Conservation (phyloP, 2,113 vertebrate species). For the Gallinago jamesoni region DNA sequence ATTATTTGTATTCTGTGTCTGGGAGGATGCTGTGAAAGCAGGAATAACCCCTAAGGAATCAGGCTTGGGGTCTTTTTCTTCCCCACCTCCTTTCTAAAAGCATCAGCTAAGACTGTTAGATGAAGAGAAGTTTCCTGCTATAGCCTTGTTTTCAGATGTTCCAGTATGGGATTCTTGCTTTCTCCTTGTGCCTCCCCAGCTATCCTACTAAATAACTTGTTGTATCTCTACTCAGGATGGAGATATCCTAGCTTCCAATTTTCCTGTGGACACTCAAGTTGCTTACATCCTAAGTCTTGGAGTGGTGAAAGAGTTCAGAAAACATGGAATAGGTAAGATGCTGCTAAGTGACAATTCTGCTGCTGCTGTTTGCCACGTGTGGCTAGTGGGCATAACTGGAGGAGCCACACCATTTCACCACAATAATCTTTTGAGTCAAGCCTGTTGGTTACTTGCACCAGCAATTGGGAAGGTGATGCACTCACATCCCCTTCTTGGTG, state of each 20-base stretch:
- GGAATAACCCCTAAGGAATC: background rate
- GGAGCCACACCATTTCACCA: background rate
- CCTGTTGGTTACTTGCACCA: background rate
- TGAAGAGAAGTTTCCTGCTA: background rate
- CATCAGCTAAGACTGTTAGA: background rate
- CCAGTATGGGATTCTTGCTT: background rate
- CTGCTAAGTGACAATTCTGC: background rate
- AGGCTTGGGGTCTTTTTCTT: background rate
- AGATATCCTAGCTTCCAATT: conserved; percentile 96
- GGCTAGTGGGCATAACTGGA: background rate
- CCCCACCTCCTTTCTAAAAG: background rate
- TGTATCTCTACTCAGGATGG: conserved; percentile 83
- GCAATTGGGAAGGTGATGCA: background rate
- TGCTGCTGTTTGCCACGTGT: background rate
- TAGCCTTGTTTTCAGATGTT: background rate
- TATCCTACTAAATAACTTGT: conserved; percentile 3
- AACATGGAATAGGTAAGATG: conserved; percentile 94
- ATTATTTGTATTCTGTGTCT: background rate
- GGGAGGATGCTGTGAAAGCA: background rate
- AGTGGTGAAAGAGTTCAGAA: conserved; percentile 97
- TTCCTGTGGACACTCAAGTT: conserved; percentile 96
- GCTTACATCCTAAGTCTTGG: conserved; percentile 98
- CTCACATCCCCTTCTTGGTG: background rate
- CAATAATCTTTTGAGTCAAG: background rate
- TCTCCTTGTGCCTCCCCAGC: background rate